Percentiles rank a stretch among this genome's conserved stretches.
Conservation (phyloP, 2,113 vertebrate genomes). For the Myrmophylax atrothorax region DNA sequence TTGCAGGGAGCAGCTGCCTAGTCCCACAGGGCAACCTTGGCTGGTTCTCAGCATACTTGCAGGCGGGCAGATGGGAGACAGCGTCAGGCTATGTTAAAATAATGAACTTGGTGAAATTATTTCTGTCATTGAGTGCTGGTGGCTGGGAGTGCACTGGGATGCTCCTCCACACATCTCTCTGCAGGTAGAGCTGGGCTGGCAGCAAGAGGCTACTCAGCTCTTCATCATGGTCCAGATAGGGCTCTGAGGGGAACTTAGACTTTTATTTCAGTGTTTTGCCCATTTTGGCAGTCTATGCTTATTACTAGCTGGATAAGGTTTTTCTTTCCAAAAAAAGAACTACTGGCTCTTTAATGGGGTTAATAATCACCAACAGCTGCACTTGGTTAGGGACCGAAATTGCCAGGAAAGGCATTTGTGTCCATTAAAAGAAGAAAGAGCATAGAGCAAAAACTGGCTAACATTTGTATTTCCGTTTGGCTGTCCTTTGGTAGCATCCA, state of each 20-base stretch:
- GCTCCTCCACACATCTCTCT: not conserved
- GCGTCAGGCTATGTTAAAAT: not conserved
- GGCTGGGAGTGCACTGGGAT: not conserved
- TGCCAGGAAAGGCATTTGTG: not conserved
- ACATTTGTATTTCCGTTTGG: not conserved
- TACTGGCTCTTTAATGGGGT: not conserved
- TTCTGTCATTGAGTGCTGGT: fast-evolving
- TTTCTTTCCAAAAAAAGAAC: not conserved
- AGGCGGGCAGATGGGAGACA: not conserved
- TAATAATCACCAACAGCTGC: fast-evolving
- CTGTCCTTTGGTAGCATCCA: not conserved
- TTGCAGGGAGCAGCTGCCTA: not conserved
- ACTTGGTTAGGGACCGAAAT: not conserved
- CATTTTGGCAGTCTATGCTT: not conserved
- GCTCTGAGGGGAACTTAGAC: not conserved
- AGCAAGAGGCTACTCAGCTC: not conserved
- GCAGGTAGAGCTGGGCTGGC: not conserved
- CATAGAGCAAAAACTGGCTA: not conserved
- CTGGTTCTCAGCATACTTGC: fast-evolving
- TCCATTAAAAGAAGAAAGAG: not conserved
- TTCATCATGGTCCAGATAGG: not conserved
- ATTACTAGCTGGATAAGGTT: not conserved
- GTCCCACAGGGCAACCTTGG: not conserved
- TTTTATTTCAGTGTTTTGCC: not conserved
- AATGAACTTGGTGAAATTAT: not conserved